Evolutionary conservation across 1,140 invertebrate species (phyloP).

Genomic region (Ooceraea biroi): DNA sequence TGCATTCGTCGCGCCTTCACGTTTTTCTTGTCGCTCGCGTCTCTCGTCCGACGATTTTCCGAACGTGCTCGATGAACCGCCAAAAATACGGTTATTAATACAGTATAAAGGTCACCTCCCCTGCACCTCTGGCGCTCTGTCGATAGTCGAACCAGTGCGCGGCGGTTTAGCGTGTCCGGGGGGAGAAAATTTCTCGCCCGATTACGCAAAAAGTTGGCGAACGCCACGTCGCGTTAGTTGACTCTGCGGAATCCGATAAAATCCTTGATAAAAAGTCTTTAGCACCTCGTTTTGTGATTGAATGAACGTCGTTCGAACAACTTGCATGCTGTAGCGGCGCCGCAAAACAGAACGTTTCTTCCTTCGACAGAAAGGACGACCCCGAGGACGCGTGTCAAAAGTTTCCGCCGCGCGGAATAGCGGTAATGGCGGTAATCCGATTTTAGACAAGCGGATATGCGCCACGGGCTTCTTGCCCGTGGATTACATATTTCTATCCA

Average conservation of each 20-base stretch:
- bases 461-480: background rate
- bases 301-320: constrained; percentile 17
- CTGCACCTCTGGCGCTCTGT: too few relatives aligned
- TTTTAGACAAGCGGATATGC: background rate
- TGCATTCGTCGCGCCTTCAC: constrained; percentile 14
- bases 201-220: constrained; percentile 53
- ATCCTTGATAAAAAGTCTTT: constrained; percentile 23
- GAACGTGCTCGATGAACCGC: constrained; percentile 43
- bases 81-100: constrained; percentile 61
- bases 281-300: background rate
- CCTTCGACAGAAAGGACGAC: background rate
- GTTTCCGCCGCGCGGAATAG: background rate
- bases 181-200: constrained; percentile 31
- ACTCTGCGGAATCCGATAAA: constrained; percentile 28
- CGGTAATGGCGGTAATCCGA: constrained; percentile 12
- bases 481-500: constrained; percentile 25
- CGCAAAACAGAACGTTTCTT: background rate
- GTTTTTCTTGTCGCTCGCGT: constrained; percentile 1
- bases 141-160: too few relatives aligned
- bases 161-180: background rate
- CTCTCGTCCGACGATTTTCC: constrained; percentile 26
- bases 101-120: constrained; percentile 22
- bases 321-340: background rate
- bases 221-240: constrained; percentile 36
- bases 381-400: background rate